phyloP scores from a whole-genome alignment of 2,113 vertebrate genomes.

The Campylomormyrus tamandua region DNA sequence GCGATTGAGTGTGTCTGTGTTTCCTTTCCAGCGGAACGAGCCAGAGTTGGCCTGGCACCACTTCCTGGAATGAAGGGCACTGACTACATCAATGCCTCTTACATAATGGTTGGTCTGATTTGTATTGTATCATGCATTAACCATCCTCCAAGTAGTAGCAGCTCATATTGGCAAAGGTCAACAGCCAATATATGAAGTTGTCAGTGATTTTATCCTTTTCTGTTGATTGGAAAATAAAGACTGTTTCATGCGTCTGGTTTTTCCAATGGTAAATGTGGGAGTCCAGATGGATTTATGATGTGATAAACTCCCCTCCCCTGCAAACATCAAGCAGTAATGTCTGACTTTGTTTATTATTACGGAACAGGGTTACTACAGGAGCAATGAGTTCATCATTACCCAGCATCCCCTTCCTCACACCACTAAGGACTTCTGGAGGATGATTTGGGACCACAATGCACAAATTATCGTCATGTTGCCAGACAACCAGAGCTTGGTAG shows the following conservation, averaged over 20 bases:
- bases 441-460: conserved; percentile 96
- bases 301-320: background rate
- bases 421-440: conserved; percentile 93
- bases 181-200: background rate
- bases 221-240: background rate
- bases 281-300: background rate
- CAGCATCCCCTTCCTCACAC: conserved; percentile 93
- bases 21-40: conserved; percentile 72
- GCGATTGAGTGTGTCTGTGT: background rate
- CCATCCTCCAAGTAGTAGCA: background rate
- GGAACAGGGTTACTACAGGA: conserved; percentile 80
- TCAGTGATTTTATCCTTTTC: background rate
- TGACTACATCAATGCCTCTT: conserved; percentile 95
- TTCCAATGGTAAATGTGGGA: background rate
- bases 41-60: conserved; percentile 80
- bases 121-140: conserved; percentile 23
- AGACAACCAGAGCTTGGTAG: conserved; percentile 84
- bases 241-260: background rate
- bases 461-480: conserved; percentile 96
- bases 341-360: conserved; percentile 6
- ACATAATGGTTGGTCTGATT: conserved; percentile 84
- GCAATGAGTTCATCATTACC: conserved; percentile 93
- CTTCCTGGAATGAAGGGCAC: conserved; percentile 88
- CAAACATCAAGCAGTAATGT: background rate
- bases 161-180: background rate